Evolutionary conservation across 2,113 vertebrate species (phyloP), one percentile per base, ranked within the genome.

Genomic region (Semnornis frantzii): DNA sequence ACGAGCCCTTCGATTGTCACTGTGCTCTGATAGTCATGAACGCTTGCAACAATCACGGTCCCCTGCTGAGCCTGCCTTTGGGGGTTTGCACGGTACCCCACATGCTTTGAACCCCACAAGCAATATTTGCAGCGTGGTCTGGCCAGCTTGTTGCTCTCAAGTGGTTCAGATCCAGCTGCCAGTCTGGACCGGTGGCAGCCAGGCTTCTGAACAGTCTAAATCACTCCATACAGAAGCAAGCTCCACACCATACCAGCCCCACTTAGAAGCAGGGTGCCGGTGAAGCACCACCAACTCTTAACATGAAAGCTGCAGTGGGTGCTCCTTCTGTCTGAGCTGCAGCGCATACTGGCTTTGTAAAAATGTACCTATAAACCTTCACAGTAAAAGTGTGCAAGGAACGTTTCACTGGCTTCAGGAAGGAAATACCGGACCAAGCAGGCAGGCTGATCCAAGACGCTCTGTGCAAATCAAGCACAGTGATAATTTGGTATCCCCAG

Each of bases 171-270:
- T 27, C 8, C 2, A 0, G 17, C 30, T 54, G 44, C 48, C 59
- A 68, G n/a, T 30, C 23, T 0, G 0, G 12, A n/a, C 3, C 0
- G 0, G 9, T 1, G 11, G 31, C 25, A 74, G 39, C 31, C 44
- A 57, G 15, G 5, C 37, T 86, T 39, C 62, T 66, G 70, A 34
- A 18, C 31, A 72, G 37, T 7, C 69, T 76, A 37, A 54, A 77
- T 15, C 9, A 34, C 34, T 46, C 15, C 46, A 11, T 16, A 28
- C 31, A 65, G 42, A 58, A 72, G 28, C 31, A 52, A 86, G 30
- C 30, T 69, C 57, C 33, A 10, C 60, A 18, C 16, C 1, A 0
- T 4, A 15, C 20, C 48, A 42, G 33, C 37, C 20, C 65, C 46
- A 42, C 69, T 65, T 6, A 63, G 24, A 69, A 23, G 20, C 3